Evolutionary conservation across 2,113 vertebrate genomes (phyloP).

Genomic region (Psephotus haematonotus): DNA sequence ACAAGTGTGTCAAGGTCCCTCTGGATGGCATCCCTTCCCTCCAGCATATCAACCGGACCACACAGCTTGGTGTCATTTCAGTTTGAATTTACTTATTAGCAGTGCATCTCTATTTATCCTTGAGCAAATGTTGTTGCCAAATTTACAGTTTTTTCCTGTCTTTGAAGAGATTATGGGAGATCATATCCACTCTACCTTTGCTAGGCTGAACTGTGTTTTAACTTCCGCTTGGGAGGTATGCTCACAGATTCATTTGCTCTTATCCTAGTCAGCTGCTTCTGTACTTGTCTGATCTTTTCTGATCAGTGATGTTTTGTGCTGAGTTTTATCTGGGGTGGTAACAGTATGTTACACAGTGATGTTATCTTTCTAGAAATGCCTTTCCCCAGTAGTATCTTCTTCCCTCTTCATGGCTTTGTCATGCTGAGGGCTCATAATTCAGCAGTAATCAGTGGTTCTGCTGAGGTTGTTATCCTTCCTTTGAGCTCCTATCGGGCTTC

Average conservation of each 20-base stretch:
- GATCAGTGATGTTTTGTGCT: neutral
- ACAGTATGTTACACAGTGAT: neutral
- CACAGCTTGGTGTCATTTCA: too few relatives aligned
- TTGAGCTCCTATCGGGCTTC: neutral
- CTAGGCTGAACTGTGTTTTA: neutral
- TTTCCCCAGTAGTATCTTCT: constrained; percentile 20
- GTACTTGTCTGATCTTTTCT: neutral
- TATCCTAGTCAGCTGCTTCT: neutral
- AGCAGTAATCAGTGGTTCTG: neutral
- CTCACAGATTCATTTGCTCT: neutral
- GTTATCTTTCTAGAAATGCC: constrained; percentile 26
- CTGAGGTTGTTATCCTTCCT: neutral
- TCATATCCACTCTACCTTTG: neutral
- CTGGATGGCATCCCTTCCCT: too few relatives aligned
- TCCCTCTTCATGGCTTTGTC: neutral
- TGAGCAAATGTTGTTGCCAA: neutral
- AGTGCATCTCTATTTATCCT: neutral
- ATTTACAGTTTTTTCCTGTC: neutral
- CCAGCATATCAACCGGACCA: too few relatives aligned
- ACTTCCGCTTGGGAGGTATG: neutral
- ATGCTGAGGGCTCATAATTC: constrained; percentile 20
- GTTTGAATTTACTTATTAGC: neutral
- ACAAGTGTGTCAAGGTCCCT: too few relatives aligned
- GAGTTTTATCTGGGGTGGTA: neutral
- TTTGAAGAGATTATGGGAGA: neutral